phyloP scores from a whole-genome alignment of 35 echinoderm and acorn worm species.

The Patiria miniata region DNA sequence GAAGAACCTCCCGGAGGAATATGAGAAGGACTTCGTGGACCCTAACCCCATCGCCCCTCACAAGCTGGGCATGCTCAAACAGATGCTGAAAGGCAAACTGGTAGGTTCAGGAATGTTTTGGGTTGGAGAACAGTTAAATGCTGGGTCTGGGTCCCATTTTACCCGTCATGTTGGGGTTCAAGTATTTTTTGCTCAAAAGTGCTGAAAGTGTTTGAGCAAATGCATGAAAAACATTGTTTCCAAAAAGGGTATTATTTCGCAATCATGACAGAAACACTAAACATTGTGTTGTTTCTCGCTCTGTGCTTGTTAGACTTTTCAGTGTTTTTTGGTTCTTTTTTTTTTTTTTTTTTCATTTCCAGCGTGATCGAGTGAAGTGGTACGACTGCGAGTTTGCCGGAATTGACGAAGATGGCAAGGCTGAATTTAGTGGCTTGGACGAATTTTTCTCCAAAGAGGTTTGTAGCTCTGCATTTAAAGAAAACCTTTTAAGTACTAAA shows the following conservation, averaged over 20 bases:
- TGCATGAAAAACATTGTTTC: too few species aligned
- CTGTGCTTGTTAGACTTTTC: neutral
- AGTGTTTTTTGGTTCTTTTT: too few species aligned
- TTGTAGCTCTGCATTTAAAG: neutral
- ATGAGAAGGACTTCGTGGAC: constrained; percentile 75
- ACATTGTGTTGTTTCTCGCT: neutral
- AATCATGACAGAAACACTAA: too few species aligned
- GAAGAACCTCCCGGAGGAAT: constrained; percentile 60
- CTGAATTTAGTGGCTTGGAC: constrained; percentile 81
- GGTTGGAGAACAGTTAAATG: too few species aligned
- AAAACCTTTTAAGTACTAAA: too few species aligned
- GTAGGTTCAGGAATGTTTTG: neutral
- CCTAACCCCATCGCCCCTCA: constrained; percentile 87
- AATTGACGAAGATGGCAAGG: constrained; percentile 92
- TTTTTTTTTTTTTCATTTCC: constrained; percentile 30
- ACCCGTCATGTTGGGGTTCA: too few species aligned
- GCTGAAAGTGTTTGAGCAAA: neutral
- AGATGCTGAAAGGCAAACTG: constrained; percentile 78
- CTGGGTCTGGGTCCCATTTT: too few species aligned
- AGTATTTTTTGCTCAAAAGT: neutral
- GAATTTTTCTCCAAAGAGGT: constrained; percentile 75
- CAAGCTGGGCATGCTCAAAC: constrained; percentile 75
- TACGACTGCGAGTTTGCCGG: constrained; percentile 93
- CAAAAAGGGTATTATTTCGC: too few species aligned
- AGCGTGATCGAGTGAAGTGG: constrained; percentile 87